Conservation (phyloP, 2,113 vertebrate genomes). For the Pyrgilauda ruficollis region DNA sequence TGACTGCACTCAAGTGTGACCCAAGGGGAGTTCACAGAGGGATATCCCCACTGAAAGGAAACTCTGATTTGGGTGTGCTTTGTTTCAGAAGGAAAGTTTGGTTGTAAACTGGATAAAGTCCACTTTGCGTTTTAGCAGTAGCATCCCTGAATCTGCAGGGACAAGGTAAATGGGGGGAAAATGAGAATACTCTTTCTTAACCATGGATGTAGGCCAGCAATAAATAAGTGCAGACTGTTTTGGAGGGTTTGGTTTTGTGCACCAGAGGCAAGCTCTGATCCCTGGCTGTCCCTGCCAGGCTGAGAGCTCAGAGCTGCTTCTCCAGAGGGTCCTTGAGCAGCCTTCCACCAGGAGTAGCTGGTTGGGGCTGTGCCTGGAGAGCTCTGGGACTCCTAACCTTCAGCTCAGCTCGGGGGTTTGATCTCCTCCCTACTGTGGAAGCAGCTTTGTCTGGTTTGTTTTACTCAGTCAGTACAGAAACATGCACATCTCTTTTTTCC, state of each 20-base stretch:
- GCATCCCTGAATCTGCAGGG: neutral
- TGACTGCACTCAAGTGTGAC: neutral
- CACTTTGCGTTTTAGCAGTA: neutral
- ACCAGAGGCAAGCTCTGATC: neutral
- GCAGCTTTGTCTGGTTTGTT: neutral
- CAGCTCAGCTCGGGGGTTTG: neutral
- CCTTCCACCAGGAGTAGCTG: neutral
- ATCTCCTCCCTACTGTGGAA: neutral
- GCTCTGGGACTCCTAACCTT: neutral
- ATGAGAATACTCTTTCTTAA: neutral
- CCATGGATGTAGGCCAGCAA: neutral
- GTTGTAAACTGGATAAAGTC: neutral
- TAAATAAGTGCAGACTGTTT: neutral
- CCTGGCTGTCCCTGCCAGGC: neutral
- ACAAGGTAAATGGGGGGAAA: fast-evolving
- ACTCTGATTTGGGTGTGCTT: neutral
- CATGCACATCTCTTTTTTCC: neutral
- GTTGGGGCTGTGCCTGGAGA: neutral
- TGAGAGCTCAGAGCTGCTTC: neutral
- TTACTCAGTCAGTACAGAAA: neutral
- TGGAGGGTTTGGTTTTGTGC: neutral
- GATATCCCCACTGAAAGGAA: neutral
- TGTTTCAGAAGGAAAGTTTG: neutral
- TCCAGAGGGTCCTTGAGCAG: neutral
- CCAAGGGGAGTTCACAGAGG: neutral